Base-by-base conservation (phyloP, 2,888 invertebrate genomes). In the Synergus japonicus region DNA sequence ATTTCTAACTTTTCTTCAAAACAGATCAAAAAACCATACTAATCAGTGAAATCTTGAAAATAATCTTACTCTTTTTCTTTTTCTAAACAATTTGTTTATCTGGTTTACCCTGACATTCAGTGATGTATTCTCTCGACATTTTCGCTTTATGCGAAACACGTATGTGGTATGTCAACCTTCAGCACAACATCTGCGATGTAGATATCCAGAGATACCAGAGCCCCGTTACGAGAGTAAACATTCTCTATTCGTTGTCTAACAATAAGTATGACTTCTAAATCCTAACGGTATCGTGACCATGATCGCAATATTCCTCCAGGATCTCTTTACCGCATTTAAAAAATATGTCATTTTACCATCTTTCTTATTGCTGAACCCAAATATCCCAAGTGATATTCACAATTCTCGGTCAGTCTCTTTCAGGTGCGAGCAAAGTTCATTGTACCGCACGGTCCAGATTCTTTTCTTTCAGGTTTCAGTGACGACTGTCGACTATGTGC, bases 231-330 rank as follows among this genome's bases (percentile, higher is more conserved):
- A 65, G 78, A 78, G 77, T 76, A 79, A 82, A 81, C 79, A 79
- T 65, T 67, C 78, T 78, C 69, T 64, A 81, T 83, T 83, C 81
- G 78, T 77, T 54, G 76, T 80, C 81, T 77, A 78, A 83, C 83
- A 83, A 83, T 81, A 83, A 83, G 81, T 76, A 83, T 83, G 83
- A 80, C 83, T 76, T 73, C 67, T 83, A 83, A 79, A 37, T n/a
- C 37, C 29, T 73, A 73, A 73, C 73, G 73, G 73, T 54, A 73
- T 54, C 37, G 22, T 37, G 54, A 73, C 37, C 73, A n/a, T 73
- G 54, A 54, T 73, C 37, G 73, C 73, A 37, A 54, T 46, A 29
- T 69, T 49, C 46, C 37, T 69, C 49, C 69, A 69, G 49, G 69
- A 73, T 73, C 49, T 54, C 37, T 73, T 54, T 73, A 12, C 49